These are phyloP conservation scores for Chironomus striatipennis DNA, from an alignment of 1,140 invertebrate genomes.

Conservation along the genomic window DNA sequence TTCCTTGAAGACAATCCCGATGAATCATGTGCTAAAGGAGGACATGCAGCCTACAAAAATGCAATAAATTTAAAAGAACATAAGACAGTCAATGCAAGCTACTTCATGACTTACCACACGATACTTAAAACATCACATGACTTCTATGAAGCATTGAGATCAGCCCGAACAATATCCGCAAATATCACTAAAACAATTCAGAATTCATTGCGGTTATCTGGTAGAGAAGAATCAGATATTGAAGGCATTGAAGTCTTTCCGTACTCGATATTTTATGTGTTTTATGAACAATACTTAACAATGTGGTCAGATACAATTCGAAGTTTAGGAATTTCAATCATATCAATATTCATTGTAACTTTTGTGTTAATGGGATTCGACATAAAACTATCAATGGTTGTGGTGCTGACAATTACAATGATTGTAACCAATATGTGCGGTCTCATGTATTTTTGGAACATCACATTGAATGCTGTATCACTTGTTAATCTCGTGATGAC, in stretches of 20 bases:
- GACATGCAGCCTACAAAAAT: slow-evolving; percentile 70
- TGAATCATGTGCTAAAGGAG: slow-evolving; percentile 71
- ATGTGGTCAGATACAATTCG: slow-evolving; percentile 87
- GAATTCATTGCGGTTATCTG: slow-evolving; percentile 42
- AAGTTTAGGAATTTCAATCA: slow-evolving; percentile 77
- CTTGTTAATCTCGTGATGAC: slow-evolving; percentile 98
- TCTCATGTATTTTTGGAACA: slow-evolving; percentile 95
- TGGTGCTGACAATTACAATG: slow-evolving; percentile 87
- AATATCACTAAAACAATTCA: slow-evolving; percentile 78
- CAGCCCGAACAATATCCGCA: slow-evolving; percentile 66
- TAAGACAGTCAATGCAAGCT: slow-evolving; percentile 57
- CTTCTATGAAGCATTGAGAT: slow-evolving; percentile 81
- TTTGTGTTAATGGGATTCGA: slow-evolving; percentile 92
- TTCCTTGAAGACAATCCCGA: slow-evolving; percentile 89
- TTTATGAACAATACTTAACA: slow-evolving; percentile 98
- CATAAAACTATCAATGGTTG: slow-evolving; percentile 77
- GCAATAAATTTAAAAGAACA: slow-evolving; percentile 43
- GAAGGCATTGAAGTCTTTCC: slow-evolving; percentile 79
- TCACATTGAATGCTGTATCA: slow-evolving; percentile 93
- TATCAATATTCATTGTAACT: slow-evolving; percentile 89
- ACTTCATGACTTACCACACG: slow-evolving; percentile 94
- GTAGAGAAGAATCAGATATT: slow-evolving; percentile 38
- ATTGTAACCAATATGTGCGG: slow-evolving; percentile 89
- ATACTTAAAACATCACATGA: slow-evolving; percentile 84
- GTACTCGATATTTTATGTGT: slow-evolving; percentile 97